Evolutionary conservation across 2,797 vertebrate species (phyloP).

Genomic region (Xiphorhynchus erythropygius): DNA sequence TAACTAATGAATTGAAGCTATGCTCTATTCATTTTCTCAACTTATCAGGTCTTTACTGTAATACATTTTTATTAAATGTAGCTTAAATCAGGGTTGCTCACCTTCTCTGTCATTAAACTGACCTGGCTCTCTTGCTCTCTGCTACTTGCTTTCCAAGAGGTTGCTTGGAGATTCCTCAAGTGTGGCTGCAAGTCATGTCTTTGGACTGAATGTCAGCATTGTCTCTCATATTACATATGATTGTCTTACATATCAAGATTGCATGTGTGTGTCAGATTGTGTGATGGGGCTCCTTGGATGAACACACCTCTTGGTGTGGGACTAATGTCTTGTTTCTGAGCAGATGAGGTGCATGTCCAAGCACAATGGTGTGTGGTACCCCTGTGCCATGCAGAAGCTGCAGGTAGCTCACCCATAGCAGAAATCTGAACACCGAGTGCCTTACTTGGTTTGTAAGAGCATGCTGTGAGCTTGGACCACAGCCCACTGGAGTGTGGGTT

Average conservation of each 20-base stretch:
- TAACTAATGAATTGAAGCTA: slow-evolving; percentile 33
- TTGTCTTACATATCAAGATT: too few relatives aligned
- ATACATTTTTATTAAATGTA: neutral
- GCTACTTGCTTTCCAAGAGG: neutral
- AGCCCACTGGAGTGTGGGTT: neutral
- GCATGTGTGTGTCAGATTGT: neutral
- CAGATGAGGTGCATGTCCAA: neutral
- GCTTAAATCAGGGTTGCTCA: neutral
- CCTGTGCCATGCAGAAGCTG: neutral
- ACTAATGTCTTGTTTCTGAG: neutral
- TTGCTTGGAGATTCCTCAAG: neutral
- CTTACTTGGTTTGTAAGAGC: neutral
- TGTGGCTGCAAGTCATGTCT: neutral
- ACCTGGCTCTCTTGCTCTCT: neutral
- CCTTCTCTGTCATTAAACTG: neutral
- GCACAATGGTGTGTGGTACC: neutral
- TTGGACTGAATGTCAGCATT: neutral
- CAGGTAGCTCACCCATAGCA: neutral
- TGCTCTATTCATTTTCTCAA: slow-evolving; percentile 2
- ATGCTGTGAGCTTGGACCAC: neutral
- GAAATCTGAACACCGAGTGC: neutral
- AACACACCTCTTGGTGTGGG: fast-evolving
- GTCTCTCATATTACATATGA: neutral
- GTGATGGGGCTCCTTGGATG: neutral
- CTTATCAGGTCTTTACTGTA: neutral